Evolutionary conservation across 2,888 invertebrate genomes (phyloP).

Genomic region (Dryadula phaetusa): DNA sequence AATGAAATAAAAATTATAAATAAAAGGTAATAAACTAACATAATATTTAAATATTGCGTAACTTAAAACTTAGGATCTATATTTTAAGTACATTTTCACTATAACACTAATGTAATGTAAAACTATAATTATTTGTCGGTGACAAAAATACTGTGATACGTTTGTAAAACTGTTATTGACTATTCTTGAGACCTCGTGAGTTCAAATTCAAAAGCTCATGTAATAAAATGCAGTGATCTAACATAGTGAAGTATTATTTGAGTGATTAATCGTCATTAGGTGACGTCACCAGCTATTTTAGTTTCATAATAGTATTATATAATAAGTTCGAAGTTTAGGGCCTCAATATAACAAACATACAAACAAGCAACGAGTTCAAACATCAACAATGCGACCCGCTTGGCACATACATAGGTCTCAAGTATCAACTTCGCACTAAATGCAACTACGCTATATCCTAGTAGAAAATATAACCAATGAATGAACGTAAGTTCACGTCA

Average conservation of each 20-base stretch:
- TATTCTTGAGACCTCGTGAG: slow-evolving; percentile 42
- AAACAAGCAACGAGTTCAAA: slow-evolving; percentile 37
- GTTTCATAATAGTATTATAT: slow-evolving; percentile 15
- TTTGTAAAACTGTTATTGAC: slow-evolving; percentile 42
- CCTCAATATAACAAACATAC: slow-evolving; percentile 47
- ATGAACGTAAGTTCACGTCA: slow-evolving; percentile 54
- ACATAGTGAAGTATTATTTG: slow-evolving; percentile 8
- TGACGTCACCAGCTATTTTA: slow-evolving; percentile 22
- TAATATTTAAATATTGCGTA: slow-evolving; percentile 52
- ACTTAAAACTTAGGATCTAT: slow-evolving; percentile 46
- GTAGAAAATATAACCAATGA: slow-evolving; percentile 61
- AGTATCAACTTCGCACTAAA: slow-evolving; percentile 52
- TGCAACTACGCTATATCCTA: slow-evolving; percentile 64
- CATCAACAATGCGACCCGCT: slow-evolving; percentile 32
- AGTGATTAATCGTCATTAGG: background rate
- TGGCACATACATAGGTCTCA: slow-evolving; percentile 39
- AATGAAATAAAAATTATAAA: slow-evolving; percentile 45
- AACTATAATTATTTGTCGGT: slow-evolving; percentile 43
- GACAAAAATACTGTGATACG: slow-evolving; percentile 49
- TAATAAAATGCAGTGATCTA: slow-evolving; percentile 20
- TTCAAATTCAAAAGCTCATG: slow-evolving; percentile 15
- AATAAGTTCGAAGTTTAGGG: slow-evolving; percentile 41
- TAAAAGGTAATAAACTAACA: slow-evolving; percentile 53
- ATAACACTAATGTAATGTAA: slow-evolving; percentile 43
- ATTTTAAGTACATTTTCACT: slow-evolving; percentile 46